Evolutionary conservation across 1,140 invertebrate genomes (phyloP).

Genomic region (Hyles euphorbiae): DNA sequence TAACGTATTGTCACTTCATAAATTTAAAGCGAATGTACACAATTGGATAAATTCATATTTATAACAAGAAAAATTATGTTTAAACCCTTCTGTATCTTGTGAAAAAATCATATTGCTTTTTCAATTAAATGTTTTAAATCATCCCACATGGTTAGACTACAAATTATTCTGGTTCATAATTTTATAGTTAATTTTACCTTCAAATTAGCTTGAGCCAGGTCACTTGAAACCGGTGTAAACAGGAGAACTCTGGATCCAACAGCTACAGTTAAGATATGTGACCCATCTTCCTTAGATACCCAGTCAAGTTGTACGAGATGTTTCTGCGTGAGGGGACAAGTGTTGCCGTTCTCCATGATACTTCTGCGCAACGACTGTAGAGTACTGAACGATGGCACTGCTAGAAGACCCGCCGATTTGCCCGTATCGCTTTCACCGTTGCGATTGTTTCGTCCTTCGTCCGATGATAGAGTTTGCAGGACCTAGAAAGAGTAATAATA

Average conservation of each 20-base stretch:
- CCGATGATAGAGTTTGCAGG: conserved; percentile 78
- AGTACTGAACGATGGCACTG: conserved; percentile 95
- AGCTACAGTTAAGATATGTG: conserved; percentile 97
- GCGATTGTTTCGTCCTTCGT: conserved; percentile 74
- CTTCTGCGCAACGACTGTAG: conserved; percentile 91
- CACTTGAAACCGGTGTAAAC: conserved; percentile 90
- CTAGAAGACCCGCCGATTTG: conserved; percentile 81
- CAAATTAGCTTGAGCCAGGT: conserved; percentile 92
- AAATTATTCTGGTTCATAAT: not conserved
- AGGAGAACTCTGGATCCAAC: conserved; percentile 94
- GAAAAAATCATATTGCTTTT: no score
- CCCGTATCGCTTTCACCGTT: conserved; percentile 75
- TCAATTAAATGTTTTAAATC: no score
- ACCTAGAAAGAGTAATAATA: conserved; percentile 42
- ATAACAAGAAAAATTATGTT: no score
- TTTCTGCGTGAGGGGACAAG: conserved; percentile 90
- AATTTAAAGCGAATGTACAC: no score
- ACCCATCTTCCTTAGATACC: conserved; percentile 99
- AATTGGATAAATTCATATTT: no score
- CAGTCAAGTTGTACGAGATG: conserved; percentile 96
- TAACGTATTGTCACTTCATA: no score
- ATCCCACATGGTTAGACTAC: no score
- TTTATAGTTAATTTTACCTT: conserved; percentile 75
- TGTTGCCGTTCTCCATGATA: conserved; percentile 93
- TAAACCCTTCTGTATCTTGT: no score